Conservation (phyloP, 1,140 invertebrate species). For the Leptonema lineaticorne region DNA sequence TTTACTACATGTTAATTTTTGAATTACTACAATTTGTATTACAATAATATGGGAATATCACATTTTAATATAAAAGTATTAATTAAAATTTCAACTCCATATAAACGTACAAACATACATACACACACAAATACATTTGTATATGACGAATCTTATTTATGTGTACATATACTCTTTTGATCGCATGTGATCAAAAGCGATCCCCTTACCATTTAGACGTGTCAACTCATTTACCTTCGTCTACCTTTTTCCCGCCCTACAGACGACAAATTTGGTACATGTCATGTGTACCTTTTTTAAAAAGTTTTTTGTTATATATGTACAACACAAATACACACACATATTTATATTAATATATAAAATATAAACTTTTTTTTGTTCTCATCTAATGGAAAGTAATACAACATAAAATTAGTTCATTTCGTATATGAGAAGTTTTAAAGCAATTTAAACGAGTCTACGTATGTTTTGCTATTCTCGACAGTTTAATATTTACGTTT, state of each 20-base stretch:
- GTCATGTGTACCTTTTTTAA: conserved; percentile 20
- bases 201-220: conserved; percentile 26
- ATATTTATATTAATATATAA: not conserved
- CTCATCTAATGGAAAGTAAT: not conserved
- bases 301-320: too few relatives aligned
- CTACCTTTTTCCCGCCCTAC: conserved; percentile 33
- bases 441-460: too few relatives aligned
- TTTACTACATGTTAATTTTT: too few relatives aligned
- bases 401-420: not conserved
- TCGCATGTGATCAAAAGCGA: conserved; percentile 23
- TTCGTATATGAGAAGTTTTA: too few relatives aligned
- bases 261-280: conserved; percentile 31
- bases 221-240: conserved; percentile 33
- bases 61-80: too few relatives aligned
- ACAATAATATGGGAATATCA: too few relatives aligned
- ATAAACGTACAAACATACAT: not conserved
- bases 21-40: too few relatives aligned
- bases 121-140: not conserved
- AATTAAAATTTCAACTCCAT: too few relatives aligned
- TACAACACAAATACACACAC: too few relatives aligned
- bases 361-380: conserved; percentile 2
- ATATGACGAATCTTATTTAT: not conserved
- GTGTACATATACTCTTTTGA: conserved; percentile 1
- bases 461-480: too few relatives aligned
- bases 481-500: not conserved